Conservation (phyloP, 2,888 invertebrate species). For the Cantharis rustica region DNA sequence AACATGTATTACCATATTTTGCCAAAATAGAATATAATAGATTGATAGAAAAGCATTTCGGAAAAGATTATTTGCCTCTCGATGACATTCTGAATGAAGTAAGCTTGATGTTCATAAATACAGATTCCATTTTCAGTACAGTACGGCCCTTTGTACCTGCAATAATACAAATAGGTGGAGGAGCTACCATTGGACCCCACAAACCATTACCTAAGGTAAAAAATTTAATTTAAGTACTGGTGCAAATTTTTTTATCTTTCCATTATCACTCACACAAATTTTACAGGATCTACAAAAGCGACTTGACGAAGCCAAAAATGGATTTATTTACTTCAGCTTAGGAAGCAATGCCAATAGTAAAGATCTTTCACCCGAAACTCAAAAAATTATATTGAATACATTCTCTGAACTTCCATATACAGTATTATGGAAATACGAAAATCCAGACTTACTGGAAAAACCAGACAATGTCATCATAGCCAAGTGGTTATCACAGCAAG, state of each 20-base stretch:
- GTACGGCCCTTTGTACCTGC: neutral
- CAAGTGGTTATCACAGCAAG: neutral
- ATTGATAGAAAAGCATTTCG: neutral
- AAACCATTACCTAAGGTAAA: neutral
- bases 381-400: neutral
- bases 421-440: slow-evolving; percentile 6
- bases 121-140: neutral
- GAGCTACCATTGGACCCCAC: neutral
- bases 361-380: neutral
- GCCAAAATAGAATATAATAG: neutral
- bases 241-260: no score
- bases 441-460: neutral
- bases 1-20: neutral
- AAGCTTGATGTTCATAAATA: neutral
- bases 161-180: neutral
- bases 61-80: neutral
- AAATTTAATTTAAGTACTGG: neutral
- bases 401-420: slow-evolving; percentile 1
- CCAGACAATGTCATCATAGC: neutral
- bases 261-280: neutral
- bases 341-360: slow-evolving; percentile 2
- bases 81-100: neutral
- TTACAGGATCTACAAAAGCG: neutral
- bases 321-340: slow-evolving; percentile 9
- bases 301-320: neutral